Conservation (phyloP, 2,797 vertebrate species). For the Dicrostonyx torquatus region DNA sequence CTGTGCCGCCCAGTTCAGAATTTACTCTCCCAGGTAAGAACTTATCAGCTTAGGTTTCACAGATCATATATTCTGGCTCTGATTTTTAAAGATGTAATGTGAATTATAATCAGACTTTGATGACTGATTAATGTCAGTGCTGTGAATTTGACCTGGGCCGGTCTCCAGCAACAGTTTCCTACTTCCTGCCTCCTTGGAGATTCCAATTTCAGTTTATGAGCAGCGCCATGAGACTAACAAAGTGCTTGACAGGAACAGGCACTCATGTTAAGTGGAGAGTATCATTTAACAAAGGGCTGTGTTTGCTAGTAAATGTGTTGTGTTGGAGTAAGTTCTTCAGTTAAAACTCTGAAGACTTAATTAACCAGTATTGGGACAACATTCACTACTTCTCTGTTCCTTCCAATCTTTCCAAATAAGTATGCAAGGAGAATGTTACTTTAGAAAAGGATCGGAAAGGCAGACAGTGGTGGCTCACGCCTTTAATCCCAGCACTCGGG, state of each 20-base stretch:
- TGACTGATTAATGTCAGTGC: not conserved
- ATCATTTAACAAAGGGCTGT: not conserved
- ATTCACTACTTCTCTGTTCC: not conserved
- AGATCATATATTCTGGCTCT: not conserved
- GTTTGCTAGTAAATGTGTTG: not conserved
- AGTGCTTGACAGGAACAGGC: not conserved
- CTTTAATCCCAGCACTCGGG: no score
- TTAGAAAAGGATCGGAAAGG: constrained; percentile 35
- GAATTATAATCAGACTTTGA: not conserved
- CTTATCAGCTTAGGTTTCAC: not conserved
- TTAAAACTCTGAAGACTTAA: not conserved
- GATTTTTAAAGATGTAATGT: not conserved
- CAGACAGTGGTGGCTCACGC: no score
- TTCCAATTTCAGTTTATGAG: not conserved
- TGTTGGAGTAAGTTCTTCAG: not conserved
- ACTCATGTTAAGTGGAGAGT: not conserved
- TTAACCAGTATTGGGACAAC: not conserved
- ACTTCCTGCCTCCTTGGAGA: not conserved
- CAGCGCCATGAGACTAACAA: not conserved
- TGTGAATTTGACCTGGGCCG: not conserved
- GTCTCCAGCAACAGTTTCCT: not conserved
- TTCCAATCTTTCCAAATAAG: not conserved
- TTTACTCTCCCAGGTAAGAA: not conserved
- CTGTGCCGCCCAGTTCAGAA: not conserved
- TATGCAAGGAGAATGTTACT: not conserved